Evolutionary conservation across 2,113 vertebrate species (phyloP).

Genomic region (Solea senegalensis): DNA sequence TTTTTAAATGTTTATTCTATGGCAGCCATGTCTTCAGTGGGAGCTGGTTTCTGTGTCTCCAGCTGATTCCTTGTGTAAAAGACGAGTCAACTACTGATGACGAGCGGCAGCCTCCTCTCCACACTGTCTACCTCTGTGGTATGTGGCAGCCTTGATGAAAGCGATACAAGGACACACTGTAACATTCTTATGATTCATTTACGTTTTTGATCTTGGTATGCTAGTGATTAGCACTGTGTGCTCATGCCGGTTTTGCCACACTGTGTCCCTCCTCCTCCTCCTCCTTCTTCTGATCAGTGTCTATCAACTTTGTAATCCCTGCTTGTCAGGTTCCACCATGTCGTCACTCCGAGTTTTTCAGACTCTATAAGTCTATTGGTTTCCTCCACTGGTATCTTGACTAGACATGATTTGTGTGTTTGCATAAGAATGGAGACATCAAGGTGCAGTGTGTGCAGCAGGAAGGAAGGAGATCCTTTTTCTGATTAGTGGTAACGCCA

Average conservation of each 20-base stretch:
- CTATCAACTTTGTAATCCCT: conserved; percentile 31
- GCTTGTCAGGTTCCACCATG: conserved; percentile 3
- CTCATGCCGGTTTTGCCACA: conserved; percentile 35
- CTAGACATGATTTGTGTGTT: conserved; percentile 1
- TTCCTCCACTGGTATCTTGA: conserved; percentile 15
- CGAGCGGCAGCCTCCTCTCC: conserved; percentile 2
- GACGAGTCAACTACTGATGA: neutral
- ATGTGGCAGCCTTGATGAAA: conserved; percentile 49
- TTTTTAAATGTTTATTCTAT: no score
- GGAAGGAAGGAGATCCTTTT: neutral
- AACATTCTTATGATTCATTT: conserved; percentile 38
- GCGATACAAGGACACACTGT: conserved; percentile 41
- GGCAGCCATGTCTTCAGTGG: no score
- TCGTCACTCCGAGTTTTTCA: conserved; percentile 9
- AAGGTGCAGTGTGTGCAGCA: neutral
- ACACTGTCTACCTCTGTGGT: conserved; percentile 35
- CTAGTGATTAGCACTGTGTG: conserved; percentile 4
- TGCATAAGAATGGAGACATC: conserved; percentile 9
- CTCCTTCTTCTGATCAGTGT: neutral
- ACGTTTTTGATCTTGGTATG: conserved; percentile 46
- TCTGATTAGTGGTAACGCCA: neutral
- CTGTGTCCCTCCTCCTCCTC: neutral
- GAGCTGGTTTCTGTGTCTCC: no score
- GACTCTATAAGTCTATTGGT: conserved; percentile 16
- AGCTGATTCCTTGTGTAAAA: no score